phyloP scores from a whole-genome alignment of 2,888 invertebrate genomes.

The Drosophila lacicola region DNA sequence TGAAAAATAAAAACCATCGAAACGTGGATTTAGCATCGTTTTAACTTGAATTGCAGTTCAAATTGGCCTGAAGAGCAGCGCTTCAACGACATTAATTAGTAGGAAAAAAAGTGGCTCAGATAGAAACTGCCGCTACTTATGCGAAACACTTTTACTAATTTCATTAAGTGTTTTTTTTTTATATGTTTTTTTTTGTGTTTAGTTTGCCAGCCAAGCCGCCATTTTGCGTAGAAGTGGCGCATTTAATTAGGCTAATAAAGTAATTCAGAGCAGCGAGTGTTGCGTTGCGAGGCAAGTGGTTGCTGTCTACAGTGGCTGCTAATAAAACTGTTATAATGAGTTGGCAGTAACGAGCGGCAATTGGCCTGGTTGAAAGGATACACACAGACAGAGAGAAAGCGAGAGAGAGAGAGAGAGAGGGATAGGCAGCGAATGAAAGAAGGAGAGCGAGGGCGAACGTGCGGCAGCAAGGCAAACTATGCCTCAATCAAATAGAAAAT shows the following conservation, averaged over 20 bases:
- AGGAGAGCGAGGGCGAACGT: background rate
- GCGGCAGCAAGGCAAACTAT: slow-evolving; percentile 14
- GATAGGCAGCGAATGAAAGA: background rate
- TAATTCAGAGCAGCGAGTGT: slow-evolving; percentile 61
- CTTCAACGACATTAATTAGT: slow-evolving; percentile 21
- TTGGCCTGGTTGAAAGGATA: slow-evolving; percentile 32
- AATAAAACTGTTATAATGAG: slow-evolving; percentile 80
- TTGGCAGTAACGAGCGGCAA: slow-evolving; percentile 52
- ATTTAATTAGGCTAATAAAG: slow-evolving; percentile 80
- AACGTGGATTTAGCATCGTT: slow-evolving; percentile 2
- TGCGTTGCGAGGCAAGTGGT: slow-evolving; percentile 28
- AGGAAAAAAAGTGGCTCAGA: background rate
- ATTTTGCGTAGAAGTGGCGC: slow-evolving; percentile 68
- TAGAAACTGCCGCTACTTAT: slow-evolving; percentile 9
- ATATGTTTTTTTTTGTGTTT: slow-evolving; percentile 26
- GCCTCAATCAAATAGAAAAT: slow-evolving; percentile 60
- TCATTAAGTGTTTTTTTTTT: slow-evolving; percentile 67
- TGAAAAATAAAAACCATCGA: slow-evolving; percentile 3
- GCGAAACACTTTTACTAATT: slow-evolving; percentile 64
- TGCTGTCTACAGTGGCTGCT: slow-evolving; percentile 45
- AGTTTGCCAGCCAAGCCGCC: slow-evolving; percentile 36
- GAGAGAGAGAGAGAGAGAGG: background rate
- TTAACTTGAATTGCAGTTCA: background rate
- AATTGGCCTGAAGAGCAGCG: background rate
- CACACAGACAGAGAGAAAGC: background rate